phyloP scores from a whole-genome alignment of 2,797 vertebrate species.

The Tarsius wallacei region DNA sequence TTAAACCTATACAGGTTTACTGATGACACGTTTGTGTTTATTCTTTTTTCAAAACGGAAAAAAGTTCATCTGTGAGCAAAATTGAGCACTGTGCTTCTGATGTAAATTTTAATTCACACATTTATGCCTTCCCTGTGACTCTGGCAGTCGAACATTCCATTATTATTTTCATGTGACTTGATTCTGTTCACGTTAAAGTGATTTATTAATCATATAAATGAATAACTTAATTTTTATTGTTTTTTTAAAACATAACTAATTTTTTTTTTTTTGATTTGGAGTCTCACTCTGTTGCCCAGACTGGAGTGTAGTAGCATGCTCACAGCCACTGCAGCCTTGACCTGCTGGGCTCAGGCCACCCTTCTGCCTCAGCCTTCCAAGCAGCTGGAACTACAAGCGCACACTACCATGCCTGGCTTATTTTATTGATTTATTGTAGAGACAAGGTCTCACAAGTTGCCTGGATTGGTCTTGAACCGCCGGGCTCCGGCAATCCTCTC shows the following conservation, averaged over 20 bases:
- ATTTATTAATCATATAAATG: neutral
- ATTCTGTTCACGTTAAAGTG: constrained; percentile 39
- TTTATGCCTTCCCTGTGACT: neutral
- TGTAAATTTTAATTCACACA: constrained; percentile 43
- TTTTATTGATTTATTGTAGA: too few relatives aligned
- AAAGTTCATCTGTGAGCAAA: neutral
- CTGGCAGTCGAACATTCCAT: neutral
- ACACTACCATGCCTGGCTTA: too few relatives aligned
- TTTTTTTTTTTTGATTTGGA: too few relatives aligned
- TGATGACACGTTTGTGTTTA: neutral
- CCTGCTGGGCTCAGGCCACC: too few relatives aligned
- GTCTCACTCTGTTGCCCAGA: too few relatives aligned
- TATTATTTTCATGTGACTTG: constrained; percentile 12
- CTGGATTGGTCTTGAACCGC: too few relatives aligned
- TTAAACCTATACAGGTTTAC: neutral
- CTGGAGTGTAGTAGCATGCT: too few relatives aligned
- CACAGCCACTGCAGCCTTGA: too few relatives aligned
- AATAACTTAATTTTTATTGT: constrained; percentile 32
- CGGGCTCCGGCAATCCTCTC: too few relatives aligned
- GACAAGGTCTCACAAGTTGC: too few relatives aligned
- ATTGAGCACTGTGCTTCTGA: neutral
- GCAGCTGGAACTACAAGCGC: too few relatives aligned
- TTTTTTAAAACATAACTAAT: constrained; percentile 16
- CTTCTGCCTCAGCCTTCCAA: too few relatives aligned
- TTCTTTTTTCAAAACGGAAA: neutral